A percentile compares a stretch with the other conserved stretches of the same genome.
Conservation (phyloP, 2,113 vertebrate species). For the Leuciscus idus region DNA sequence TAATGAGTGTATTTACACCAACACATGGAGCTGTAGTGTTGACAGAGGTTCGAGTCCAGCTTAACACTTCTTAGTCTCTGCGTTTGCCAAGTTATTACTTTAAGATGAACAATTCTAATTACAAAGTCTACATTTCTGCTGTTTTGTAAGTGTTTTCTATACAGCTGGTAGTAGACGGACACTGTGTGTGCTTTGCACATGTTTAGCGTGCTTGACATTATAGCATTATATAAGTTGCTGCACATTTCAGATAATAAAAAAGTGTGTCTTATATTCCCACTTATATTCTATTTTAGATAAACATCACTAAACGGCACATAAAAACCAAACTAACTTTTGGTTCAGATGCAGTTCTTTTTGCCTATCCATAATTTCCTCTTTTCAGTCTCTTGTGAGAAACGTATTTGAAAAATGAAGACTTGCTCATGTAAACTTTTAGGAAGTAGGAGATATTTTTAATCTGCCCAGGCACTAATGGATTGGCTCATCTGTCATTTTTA, state of each 20-base stretch:
- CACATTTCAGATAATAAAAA: neutral
- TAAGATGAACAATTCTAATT: neutral
- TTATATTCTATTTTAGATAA: neutral
- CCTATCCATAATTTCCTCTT: neutral
- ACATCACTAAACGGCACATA: neutral
- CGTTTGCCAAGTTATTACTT: neutral
- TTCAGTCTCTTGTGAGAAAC: neutral
- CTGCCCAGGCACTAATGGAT: neutral
- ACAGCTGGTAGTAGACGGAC: neutral
- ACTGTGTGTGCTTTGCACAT: neutral
- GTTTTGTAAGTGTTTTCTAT: neutral
- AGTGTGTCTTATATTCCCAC: neutral
- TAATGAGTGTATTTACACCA: neutral
- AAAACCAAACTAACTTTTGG: neutral
- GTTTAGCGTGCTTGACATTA: neutral
- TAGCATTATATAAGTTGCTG: neutral
- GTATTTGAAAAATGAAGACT: neutral
- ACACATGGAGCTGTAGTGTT: neutral
- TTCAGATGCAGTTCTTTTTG: neutral
- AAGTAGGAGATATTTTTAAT: neutral
- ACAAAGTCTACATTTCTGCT: neutral
- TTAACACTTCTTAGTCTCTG: neutral
- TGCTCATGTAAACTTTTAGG: neutral
- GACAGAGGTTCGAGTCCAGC: neutral
- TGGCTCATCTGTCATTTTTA: neutral